phyloP scores from a whole-genome alignment of 2,797 vertebrate species.

The Oreochromis grahami region DNA sequence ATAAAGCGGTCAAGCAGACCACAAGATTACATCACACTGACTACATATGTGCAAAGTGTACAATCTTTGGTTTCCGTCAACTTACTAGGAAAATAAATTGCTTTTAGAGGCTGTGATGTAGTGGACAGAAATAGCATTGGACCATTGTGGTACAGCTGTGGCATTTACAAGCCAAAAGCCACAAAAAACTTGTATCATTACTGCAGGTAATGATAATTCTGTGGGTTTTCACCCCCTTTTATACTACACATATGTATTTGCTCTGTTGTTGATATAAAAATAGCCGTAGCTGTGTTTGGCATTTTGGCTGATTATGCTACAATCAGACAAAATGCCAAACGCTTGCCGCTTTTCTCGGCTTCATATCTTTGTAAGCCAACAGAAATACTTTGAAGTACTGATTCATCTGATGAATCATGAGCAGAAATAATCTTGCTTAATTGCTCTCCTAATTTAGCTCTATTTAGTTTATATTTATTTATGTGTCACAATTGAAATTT shows the following conservation, averaged over 20 bases:
- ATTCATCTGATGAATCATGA: background rate
- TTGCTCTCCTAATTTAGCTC: background rate
- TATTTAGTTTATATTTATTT: background rate
- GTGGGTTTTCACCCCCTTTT: background rate
- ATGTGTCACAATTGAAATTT: background rate
- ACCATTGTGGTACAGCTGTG: background rate
- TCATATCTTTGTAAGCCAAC: background rate
- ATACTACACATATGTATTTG: background rate
- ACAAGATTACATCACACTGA: background rate
- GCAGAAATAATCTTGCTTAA: background rate
- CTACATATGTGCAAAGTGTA: background rate
- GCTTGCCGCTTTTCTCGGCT: background rate
- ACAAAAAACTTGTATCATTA: background rate
- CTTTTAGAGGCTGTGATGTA: background rate
- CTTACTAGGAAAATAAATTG: background rate
- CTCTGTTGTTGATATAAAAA: background rate
- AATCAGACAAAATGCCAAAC: background rate
- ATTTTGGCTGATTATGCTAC: background rate
- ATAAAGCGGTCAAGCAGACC: background rate
- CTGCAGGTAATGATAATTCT: background rate
- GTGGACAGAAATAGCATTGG: background rate
- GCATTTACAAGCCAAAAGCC: background rate
- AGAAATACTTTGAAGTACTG: background rate
- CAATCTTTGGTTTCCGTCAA: background rate
- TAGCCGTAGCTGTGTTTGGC: background rate